Conservation (phyloP, 1,140 invertebrate genomes). For the Pseudomyrmex concolor region DNA sequence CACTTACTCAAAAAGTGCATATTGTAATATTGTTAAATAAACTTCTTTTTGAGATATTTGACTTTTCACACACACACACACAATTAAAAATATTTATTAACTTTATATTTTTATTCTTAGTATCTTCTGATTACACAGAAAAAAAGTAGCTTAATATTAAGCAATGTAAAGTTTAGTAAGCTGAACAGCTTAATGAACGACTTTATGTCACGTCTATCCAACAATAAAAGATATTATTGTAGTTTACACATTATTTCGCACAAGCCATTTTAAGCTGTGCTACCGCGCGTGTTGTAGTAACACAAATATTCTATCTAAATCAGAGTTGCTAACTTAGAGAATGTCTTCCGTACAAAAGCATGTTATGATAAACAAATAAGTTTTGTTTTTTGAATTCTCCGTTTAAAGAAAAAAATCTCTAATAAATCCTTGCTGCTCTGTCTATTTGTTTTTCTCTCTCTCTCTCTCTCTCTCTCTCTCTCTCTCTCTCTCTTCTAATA, state of each 20-base stretch:
- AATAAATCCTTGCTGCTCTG: neutral
- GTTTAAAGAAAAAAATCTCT: neutral
- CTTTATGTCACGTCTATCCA: constrained; percentile 5
- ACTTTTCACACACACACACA: no score
- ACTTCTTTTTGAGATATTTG: no score
- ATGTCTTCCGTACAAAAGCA: constrained; percentile 2
- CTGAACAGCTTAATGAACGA: constrained; percentile 1
- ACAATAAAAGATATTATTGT: constrained; percentile 18
- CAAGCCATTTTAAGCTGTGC: constrained; percentile 12
- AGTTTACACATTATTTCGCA: constrained; percentile 27
- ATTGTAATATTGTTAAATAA: neutral
- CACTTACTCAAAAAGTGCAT: neutral
- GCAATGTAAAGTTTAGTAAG: neutral
- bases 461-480: no score
- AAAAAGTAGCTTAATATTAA: neutral
- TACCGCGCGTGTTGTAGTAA: constrained; percentile 10
- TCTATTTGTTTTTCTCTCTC: no score
- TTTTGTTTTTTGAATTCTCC: neutral
- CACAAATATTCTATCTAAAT: constrained; percentile 15
- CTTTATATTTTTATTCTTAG: no score
- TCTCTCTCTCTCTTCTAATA: neutral
- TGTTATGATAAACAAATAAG: neutral
- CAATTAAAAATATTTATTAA: no score
- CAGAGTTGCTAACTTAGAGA: constrained; percentile 25
- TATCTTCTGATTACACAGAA: no score